phyloP scores from a whole-genome alignment of 2,113 vertebrate genomes.

The Nothoprocta perdicaria region DNA sequence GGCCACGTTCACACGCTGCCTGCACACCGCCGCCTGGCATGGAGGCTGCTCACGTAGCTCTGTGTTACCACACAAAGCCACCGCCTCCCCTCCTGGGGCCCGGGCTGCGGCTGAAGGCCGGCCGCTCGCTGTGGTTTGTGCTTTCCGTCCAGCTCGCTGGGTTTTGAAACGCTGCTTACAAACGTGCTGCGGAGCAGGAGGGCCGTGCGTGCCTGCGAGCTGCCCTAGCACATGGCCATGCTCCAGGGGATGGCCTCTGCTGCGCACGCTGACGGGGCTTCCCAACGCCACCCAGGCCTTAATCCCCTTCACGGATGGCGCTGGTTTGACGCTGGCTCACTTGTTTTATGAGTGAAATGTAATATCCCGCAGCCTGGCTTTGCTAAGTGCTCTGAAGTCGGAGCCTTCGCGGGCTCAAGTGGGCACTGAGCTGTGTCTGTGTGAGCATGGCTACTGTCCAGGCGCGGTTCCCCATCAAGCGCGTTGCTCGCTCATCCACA shows the following conservation, averaged over 20 bases:
- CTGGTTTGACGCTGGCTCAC: neutral
- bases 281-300: neutral
- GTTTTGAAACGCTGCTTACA: neutral
- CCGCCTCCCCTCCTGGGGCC: neutral
- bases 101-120: neutral
- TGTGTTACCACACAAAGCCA: neutral
- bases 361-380: neutral
- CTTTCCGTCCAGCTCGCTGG: rapidly evolving
- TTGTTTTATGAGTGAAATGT: neutral
- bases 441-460: neutral
- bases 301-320: neutral
- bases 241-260: neutral
- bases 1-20: constrained; percentile 31
- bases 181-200: neutral
- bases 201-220: neutral
- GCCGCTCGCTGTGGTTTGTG: rapidly evolving
- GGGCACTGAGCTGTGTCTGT: neutral
- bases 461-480: neutral
- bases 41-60: constrained; percentile 36
- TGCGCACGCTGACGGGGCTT: neutral
- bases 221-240: rapidly evolving
- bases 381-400: neutral
- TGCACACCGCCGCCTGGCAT: constrained; percentile 11
- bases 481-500: neutral
- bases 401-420: neutral